Percentiles rank a stretch among this genome's conserved stretches.
Conservation (phyloP, 2,797 vertebrate species). For the Chrysocyon brachyurus region DNA sequence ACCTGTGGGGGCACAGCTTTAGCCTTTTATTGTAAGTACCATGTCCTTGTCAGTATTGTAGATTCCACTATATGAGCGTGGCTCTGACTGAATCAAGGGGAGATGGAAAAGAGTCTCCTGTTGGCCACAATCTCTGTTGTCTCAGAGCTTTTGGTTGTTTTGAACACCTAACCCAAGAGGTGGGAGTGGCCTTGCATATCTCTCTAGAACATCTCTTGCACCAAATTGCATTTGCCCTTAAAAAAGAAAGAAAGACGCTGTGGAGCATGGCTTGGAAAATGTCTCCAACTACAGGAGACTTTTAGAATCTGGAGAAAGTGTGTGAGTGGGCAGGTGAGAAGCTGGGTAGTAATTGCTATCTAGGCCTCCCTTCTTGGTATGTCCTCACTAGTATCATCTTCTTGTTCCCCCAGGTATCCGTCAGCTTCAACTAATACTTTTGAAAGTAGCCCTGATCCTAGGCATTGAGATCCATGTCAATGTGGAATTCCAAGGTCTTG, state of each 20-base stretch:
- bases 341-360: not conserved
- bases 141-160: not conserved
- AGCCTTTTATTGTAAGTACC: not conserved
- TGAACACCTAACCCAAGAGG: not conserved
- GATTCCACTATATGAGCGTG: not conserved
- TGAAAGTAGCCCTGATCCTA: slow-evolving; percentile 97
- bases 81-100: not conserved
- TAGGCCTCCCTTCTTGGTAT: not conserved
- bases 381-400: not conserved
- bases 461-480: slow-evolving; percentile 99
- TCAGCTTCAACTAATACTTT: slow-evolving; percentile 97
- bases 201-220: not conserved
- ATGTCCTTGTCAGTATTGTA: not conserved
- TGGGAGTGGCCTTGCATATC: fast-evolving
- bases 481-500: slow-evolving; percentile 96
- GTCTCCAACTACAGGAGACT: not conserved
- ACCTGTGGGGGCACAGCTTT: not conserved
- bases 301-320: not conserved
- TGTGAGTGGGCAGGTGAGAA: not conserved
- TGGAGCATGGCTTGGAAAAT: not conserved
- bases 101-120: not conserved
- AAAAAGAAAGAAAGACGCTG: not conserved
- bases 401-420: slow-evolving; percentile 94
- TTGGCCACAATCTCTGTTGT: not conserved
- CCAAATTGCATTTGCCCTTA: not conserved